Base-by-base conservation (phyloP, 1,140 invertebrate species). In the Teleopsis dalmanni region DNA sequence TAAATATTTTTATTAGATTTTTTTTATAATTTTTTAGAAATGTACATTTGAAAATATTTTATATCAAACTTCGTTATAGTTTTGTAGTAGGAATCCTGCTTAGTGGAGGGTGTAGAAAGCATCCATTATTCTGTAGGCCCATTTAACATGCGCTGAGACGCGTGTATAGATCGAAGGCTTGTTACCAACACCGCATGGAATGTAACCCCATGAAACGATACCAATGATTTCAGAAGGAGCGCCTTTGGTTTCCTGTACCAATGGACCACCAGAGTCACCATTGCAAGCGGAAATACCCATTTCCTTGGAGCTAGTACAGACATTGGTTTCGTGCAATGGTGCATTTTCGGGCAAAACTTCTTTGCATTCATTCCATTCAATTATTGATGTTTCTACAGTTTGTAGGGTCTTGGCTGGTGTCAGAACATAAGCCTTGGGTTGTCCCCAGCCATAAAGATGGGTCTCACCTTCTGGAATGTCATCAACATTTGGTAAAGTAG, bases 181-280 rank as follows among this genome's bases (percentile, higher is more conserved):
- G 14, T 78, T 77, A 54, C 62, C 68, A 18, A 65, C 54, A 3
- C 83, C 82, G 55, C 85, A 85, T 51, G 86, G 87, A 33, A 79
- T 73, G 25, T 80, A 70, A 11, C 85, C 85, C 82, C 84, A 88
- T 2, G 85, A 88, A 0, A 87, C 85, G n/a, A 87, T 68, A 18
- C 87, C 87, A 47, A 87, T 58, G 19, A 69, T 36, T 50, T 59
- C 52, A 13, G 62, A 58, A 36, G 58, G 34, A 16, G 54, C 46
- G 13, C 70, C 56, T 3, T 35, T 4, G n/a, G 3, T n/a, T 47
- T 64, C 57, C 38, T 78, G 64, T 18, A 78, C 72, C 26, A 83
- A 57, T 14, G 82, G 82, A 45, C 82, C 81, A 37, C 83, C 82
- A 23, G 81, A 82, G 60, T 85, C 82, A 37, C 81, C 81, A 48